A percentile compares a stretch with the other conserved stretches of the same genome.
phyloP scores from a whole-genome alignment of 2,113 vertebrate genomes.

The Chlamydotis undulata region DNA sequence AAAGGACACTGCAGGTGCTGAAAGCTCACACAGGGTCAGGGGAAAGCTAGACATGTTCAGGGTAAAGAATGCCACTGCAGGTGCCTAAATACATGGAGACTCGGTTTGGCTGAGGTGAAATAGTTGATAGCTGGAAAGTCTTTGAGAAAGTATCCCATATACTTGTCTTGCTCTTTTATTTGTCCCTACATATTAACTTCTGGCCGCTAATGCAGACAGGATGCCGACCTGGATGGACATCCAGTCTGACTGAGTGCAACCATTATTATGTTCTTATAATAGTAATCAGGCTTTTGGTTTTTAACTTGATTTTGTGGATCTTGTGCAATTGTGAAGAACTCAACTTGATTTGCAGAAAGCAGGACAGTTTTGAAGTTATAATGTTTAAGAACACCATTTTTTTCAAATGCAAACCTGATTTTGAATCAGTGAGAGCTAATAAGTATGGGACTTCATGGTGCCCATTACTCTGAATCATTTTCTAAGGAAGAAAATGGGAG shows the following conservation, averaged over 20 bases:
- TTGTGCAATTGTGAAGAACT: not conserved
- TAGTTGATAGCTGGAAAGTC: not conserved
- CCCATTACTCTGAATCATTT: not conserved
- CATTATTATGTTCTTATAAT: not conserved
- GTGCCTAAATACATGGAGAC: not conserved
- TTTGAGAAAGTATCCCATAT: not conserved
- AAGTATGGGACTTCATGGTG: not conserved
- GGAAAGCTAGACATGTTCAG: not conserved
- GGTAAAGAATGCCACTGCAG: not conserved
- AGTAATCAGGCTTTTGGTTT: not conserved
- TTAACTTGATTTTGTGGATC: not conserved
- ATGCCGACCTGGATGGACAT: not conserved
- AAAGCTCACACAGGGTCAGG: not conserved
- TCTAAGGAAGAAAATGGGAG: not conserved
- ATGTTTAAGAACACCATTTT: not conserved
- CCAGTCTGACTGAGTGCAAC: not conserved
- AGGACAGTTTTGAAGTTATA: not conserved
- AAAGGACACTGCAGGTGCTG: not conserved
- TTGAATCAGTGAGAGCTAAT: not conserved
- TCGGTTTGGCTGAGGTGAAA: not conserved
- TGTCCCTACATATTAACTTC: not conserved
- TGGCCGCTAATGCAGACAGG: not conserved
- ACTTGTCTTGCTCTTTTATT: not conserved
- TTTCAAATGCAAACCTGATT: slow-evolving; percentile 16
- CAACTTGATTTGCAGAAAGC: not conserved